A percentile compares a stretch with the other conserved stretches of the same genome.
Conservation (phyloP, 2,888 invertebrate species). For the Pachliopta kotzebuea region DNA sequence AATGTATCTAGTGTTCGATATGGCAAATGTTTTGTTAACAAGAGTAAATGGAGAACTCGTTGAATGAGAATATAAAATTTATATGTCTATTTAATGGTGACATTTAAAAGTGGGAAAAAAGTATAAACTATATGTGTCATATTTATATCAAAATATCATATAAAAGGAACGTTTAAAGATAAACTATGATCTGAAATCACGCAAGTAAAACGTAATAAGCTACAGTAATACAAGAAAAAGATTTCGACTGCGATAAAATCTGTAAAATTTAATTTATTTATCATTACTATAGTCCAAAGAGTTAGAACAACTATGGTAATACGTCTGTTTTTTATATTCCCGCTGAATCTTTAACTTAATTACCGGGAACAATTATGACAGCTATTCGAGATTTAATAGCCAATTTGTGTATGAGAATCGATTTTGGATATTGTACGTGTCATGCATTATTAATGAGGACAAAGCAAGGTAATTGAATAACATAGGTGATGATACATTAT, state of each 20-base stretch:
- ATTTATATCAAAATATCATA: no score
- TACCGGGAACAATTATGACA: slow-evolving; percentile 22
- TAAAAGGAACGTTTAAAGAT: no score
- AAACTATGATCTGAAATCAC: no score
- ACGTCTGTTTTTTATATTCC: slow-evolving; percentile 5
- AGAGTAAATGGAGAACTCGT: slow-evolving; percentile 2
- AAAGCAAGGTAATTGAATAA: slow-evolving; percentile 28
- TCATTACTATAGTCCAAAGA: neutral
- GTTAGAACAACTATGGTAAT: no score
- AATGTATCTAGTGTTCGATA: slow-evolving; percentile 18
- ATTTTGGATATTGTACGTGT: slow-evolving; percentile 27
- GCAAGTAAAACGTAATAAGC: no score
- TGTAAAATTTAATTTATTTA: no score
- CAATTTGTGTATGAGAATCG: slow-evolving; percentile 29
- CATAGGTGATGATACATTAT: slow-evolving; percentile 25
- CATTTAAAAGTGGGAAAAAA: neutral
- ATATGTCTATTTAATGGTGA: neutral
- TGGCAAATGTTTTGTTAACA: slow-evolving; percentile 14
- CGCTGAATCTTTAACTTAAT: slow-evolving; percentile 15
- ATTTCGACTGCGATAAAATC: no score
- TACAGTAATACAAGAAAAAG: no score
- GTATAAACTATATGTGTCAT: no score
- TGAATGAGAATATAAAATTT: neutral
- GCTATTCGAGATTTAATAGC: slow-evolving; percentile 28
- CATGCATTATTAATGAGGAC: slow-evolving; percentile 29